Evolutionary conservation across 2,888 invertebrate species (phyloP).

Genomic region (Tiphia femorata): DNA sequence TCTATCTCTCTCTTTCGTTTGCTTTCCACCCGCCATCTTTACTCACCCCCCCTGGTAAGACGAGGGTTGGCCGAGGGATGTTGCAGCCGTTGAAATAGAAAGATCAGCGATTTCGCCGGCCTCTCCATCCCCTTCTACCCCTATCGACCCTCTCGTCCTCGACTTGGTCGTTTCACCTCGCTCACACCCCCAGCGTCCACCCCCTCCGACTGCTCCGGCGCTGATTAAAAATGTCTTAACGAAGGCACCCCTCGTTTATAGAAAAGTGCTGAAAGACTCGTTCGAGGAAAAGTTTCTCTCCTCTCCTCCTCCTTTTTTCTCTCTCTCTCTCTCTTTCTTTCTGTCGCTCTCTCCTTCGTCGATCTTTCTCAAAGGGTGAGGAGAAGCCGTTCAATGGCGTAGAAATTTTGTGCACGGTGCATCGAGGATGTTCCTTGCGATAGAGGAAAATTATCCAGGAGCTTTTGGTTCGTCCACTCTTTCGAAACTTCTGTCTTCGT

Average conservation of each 20-base stretch:
- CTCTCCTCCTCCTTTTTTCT: background rate
- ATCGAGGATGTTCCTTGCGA: slow-evolving; percentile 5
- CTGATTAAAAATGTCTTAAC: slow-evolving; percentile 60
- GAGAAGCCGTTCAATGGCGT: background rate
- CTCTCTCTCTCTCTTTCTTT: background rate
- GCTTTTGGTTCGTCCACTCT: no score
- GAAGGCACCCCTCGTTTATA: slow-evolving; percentile 43
- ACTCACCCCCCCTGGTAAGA: slow-evolving; percentile 49
- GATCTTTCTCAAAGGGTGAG: background rate
- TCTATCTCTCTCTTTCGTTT: background rate
- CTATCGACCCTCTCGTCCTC: background rate
- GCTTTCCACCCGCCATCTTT: no score
- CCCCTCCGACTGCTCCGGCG: slow-evolving; percentile 18
- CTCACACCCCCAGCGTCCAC: background rate
- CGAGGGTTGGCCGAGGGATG: slow-evolving; percentile 33
- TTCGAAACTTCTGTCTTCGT: no score
- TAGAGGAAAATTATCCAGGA: slow-evolving; percentile 21
- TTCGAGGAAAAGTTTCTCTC: slow-evolving; percentile 24
- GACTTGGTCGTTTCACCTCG: background rate
- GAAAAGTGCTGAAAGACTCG: slow-evolving; percentile 46
- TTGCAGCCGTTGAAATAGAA: slow-evolving; percentile 42
- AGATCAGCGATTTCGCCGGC: slow-evolving; percentile 29
- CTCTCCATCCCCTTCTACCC: slow-evolving; percentile 8
- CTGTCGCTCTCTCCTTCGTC: background rate
- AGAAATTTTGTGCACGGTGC: background rate